Conservation (phyloP, 2,113 vertebrate genomes). For the Peromyscus polionotus region DNA sequence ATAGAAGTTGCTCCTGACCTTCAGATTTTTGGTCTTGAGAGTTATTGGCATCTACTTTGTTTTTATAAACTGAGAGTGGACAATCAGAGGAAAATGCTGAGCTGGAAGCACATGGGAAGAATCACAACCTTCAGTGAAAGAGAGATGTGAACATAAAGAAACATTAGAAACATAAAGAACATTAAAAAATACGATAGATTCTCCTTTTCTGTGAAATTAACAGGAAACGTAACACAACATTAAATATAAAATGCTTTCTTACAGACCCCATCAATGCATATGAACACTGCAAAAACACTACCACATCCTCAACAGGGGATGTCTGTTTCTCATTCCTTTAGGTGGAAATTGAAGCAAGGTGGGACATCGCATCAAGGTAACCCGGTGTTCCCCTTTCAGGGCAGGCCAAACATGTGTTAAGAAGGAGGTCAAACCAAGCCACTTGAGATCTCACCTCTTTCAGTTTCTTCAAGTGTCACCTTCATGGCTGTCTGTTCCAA, state of each 20-base stretch:
- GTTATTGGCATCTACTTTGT: conserved; percentile 58
- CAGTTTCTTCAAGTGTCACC: conserved; percentile 73
- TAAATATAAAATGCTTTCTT: background rate
- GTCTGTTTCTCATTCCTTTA: background rate
- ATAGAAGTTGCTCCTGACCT: conserved; percentile 58
- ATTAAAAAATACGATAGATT: conserved; percentile 23
- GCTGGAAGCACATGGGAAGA: conserved; percentile 49
- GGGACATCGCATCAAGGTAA: conserved; percentile 32
- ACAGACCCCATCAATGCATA: background rate
- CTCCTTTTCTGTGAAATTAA: background rate
- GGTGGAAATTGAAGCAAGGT: conserved; percentile 47
- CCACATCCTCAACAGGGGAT: background rate
- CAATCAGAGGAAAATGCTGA: background rate
- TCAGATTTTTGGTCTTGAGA: conserved; percentile 67
- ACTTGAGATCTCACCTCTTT: conserved; percentile 53
- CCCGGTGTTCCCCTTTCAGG: conserved; percentile 64
- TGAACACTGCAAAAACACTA: background rate
- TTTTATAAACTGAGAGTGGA: conserved; percentile 61
- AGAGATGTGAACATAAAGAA: conserved; percentile 65
- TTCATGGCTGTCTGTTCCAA: conserved; percentile 79
- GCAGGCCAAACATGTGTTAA: conserved; percentile 70
- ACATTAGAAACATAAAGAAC: background rate
- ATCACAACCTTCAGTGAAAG: conserved; percentile 48
- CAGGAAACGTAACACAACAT: background rate
- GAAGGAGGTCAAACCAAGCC: conserved; percentile 69